Base-by-base conservation (phyloP, 2,797 vertebrate genomes). In the Diplodus puntazzo region DNA sequence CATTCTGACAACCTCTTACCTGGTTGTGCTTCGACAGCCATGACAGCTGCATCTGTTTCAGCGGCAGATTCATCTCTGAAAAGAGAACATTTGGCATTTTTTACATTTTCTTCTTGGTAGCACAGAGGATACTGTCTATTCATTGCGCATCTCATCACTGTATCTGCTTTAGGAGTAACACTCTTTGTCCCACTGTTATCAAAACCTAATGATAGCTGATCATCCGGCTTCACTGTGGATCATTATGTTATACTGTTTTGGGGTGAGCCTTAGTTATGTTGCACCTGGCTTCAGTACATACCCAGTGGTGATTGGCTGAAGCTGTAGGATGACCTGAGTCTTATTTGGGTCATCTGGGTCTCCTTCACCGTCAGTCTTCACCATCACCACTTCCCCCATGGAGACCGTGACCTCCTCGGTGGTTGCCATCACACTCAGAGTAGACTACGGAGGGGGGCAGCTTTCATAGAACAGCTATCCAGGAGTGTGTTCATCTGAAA, bases 251-350 rank as follows among this genome's bases (percentile, higher is more conserved):
- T 0, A 25, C 17, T n/a, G 25, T 17, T 74, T 11, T 49, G 23
- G 60, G 49, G 23, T 66, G 9, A 53, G 10, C 39, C 39, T 39
- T 10, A 39, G 39, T 39, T 39, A 39, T 2, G 55, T 50, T 30
- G n/a, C 39, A 11, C 7, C 23, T 21, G 3, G 11, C 9, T 13
- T 39, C 57, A 3, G 25, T 39, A 94, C 97, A 92, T 94, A 99
- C 98, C 97, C 97, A 73, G 97, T 90, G 27, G 95, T 92, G 87
- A 99, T 96, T 0, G 97, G 96, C 85, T 98, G 98, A 61, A 99
- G 96, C 91, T 99, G 98, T 50, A 98, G 85, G 78, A 98, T 98
- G 90, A 99, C 97, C 92, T 98, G 98, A 49, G 97, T 97, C 92
- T 98, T 99, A 79, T 92, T 96, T 39, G 96, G 96, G 91, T 98